These are phyloP conservation scores for Actinostola sp. DNA, from an alignment of 92 coral and sea anemone species.

Conservation along the genomic window DNA sequence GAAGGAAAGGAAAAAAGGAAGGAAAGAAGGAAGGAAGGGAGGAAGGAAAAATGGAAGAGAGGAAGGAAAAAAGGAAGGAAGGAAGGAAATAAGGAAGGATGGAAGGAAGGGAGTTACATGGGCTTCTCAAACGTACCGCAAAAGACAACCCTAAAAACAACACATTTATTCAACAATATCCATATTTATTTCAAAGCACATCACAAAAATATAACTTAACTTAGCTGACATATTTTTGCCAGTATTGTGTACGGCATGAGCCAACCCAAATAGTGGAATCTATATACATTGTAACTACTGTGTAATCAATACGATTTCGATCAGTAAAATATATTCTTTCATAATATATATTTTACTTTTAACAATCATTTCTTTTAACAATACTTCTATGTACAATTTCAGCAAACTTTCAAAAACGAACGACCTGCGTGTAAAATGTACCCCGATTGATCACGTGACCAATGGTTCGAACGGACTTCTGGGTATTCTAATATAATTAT, in stretches of 20 bases:
- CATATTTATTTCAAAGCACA: slow-evolving; percentile 11
- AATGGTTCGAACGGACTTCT: neutral
- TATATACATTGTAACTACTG: slow-evolving; percentile 13
- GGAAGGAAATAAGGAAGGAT: no score
- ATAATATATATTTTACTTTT: neutral
- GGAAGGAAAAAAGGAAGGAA: no score
- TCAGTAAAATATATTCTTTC: slow-evolving; percentile 19
- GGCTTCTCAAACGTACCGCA: no score
- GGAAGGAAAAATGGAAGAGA: no score
- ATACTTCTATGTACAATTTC: slow-evolving; percentile 12
- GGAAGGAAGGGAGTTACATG: no score
- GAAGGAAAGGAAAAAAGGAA: no score
- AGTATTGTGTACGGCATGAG: slow-evolving; percentile 1
- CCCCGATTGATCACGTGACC: slow-evolving; percentile 3
- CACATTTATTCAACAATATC: neutral
- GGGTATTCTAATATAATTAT: neutral
- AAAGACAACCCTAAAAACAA: neutral
- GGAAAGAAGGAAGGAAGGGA: no score
- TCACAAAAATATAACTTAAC: slow-evolving; percentile 31
- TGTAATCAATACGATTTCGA: slow-evolving; percentile 13
- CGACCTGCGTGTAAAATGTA: slow-evolving; percentile 11
- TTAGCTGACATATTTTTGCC: neutral
- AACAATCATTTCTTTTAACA: neutral
- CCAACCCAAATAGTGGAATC: neutral
- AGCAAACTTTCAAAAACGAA: slow-evolving; percentile 4